These are phyloP conservation scores for Psococerastis gibbosa DNA, from an alignment of 2,888 invertebrate species.

Conservation along the genomic window DNA sequence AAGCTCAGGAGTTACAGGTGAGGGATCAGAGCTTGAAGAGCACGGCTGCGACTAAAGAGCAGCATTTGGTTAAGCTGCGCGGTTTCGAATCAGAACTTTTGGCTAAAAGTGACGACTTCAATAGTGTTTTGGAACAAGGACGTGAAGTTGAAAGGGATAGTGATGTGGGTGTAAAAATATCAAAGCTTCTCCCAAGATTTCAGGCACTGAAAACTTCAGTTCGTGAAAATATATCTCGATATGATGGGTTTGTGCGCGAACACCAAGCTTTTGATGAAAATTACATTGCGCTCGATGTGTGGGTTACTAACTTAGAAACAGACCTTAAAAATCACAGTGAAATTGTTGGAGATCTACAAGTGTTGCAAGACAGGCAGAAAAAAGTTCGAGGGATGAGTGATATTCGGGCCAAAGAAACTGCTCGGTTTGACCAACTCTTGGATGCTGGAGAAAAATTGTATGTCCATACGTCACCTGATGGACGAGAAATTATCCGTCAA, in stretches of 20 bases:
- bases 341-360: conserved; percentile 66
- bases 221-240: conserved; percentile 58
- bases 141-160: conserved; percentile 55
- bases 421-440: conserved; percentile 62
- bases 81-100: conserved; percentile 49
- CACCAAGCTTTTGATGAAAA: conserved; percentile 55
- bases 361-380: conserved; percentile 58
- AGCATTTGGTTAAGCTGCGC: conserved; percentile 57
- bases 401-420: conserved; percentile 56
- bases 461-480: conserved; percentile 84
- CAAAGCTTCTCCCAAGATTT: conserved; percentile 61
- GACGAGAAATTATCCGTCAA: conserved; percentile 77
- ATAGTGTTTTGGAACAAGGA: conserved; percentile 43
- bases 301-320: conserved; percentile 51
- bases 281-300: conserved; percentile 50
- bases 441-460: conserved; percentile 84
- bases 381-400: conserved; percentile 64
- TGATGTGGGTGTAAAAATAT: conserved; percentile 51
- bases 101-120: conserved; percentile 45
- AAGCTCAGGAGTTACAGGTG: conserved; percentile 62
- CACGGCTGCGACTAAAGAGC: conserved; percentile 61
- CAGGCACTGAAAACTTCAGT: conserved; percentile 58
- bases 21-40: conserved; percentile 80
- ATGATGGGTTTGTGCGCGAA: conserved; percentile 68
- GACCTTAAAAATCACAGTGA: conserved; percentile 61